Evolutionary conservation across 2,113 vertebrate genomes (phyloP), one percentile per base, ranked within the genome.

Genomic region (Piprites chloris): DNA sequence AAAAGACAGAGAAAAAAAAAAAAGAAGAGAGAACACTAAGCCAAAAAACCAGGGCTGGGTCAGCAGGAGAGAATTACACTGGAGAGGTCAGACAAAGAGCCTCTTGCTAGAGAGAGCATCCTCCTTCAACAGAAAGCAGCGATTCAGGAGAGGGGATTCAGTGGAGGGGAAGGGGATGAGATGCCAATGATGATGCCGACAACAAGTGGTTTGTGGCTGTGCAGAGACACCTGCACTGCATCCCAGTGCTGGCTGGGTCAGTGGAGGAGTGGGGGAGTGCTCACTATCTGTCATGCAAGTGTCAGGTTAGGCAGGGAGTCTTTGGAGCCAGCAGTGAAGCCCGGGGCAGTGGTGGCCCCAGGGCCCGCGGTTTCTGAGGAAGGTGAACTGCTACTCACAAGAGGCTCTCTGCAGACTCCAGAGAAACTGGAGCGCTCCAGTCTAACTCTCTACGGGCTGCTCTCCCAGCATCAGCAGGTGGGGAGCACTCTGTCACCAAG

Each of bases 391-490:
- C 92, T 97, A 97, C 97, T 97, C 97, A 97, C 97, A 97, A 96
- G 97, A 97, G 97, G 95, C 95, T 94, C 96, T 97, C 96, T 97
- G 97, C 77, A 41, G 97, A 85, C 97, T 96, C 96, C 96, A 97
- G 96, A 96, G 97, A 97, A 97, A 95, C 94, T 96, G 95, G 93
- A 96, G 88, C 41, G 67, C 95, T 96, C 96, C 97, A 96, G 95
- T 96, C 96, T 96, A 97, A 97, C 96, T 93, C 95, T 96, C 96
- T 97, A 97, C 90, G 90, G 96, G 39, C 97, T 96, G 96, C 96
- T 93, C 95, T 97, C 96, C 96, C 96, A 97, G 95, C 93, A 96
- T 84, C 96, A 94, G 94, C 97, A 96, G 76, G 52, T 94, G 95
- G 94, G 87, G 95, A 97, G 95, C 93, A 21, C 95, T 95, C 96